A percentile compares a stretch with the other conserved stretches of the same genome.
Evolutionary conservation across 2,113 vertebrate species (phyloP).

Genomic region (Lathamus discolor): DNA sequence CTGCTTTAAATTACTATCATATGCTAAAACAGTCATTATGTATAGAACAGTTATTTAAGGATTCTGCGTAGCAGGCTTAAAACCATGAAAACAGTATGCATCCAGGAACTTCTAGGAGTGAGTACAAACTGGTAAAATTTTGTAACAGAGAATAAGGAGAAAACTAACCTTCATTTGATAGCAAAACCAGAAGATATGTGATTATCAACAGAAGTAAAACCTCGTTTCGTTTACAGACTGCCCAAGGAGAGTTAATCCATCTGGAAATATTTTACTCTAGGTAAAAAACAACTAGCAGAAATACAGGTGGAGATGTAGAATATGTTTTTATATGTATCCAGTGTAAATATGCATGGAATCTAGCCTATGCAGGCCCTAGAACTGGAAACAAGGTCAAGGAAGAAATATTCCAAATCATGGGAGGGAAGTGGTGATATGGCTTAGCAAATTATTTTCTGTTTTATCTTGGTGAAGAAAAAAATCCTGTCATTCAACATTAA

Average conservation of each 20-base stretch:
- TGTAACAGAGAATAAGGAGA: background rate
- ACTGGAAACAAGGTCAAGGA: background rate
- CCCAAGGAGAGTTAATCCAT: background rate
- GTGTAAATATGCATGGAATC: background rate
- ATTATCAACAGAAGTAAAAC: background rate
- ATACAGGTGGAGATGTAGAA: background rate
- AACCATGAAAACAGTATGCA: background rate
- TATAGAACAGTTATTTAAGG: background rate
- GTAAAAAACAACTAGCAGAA: background rate
- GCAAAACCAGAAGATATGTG: background rate
- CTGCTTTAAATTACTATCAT: background rate
- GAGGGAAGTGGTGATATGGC: background rate
- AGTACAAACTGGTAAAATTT: background rate
- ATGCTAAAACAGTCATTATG: background rate
- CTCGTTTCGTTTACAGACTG: rapidly evolving
- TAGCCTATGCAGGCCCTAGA: background rate
- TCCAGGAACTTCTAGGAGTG: background rate
- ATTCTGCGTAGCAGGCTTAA: background rate
- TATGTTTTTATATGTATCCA: background rate
- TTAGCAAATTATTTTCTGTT: background rate
- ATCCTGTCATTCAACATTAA: background rate
- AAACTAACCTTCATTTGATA: background rate
- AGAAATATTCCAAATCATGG: background rate
- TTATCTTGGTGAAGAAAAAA: background rate
- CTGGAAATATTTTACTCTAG: background rate